Evolutionary conservation across 2,888 invertebrate species (phyloP).

Genomic region (Andrena praecox): DNA sequence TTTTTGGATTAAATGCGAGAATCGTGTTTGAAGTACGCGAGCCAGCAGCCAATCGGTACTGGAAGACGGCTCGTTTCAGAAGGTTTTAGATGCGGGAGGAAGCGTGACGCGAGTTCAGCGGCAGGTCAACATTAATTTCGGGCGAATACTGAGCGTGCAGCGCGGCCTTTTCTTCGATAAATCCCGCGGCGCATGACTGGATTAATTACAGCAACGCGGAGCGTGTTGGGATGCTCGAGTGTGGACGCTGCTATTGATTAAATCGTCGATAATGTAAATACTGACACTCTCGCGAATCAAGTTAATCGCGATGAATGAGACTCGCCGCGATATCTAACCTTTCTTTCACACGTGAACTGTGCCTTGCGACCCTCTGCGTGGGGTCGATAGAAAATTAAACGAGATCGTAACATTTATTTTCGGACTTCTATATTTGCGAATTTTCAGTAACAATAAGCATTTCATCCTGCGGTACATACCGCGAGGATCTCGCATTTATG

Average conservation of each 20-base stretch:
- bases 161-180: constrained; percentile 40
- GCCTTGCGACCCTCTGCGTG: background rate
- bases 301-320: constrained; percentile 9
- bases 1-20: background rate
- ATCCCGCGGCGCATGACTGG: constrained; percentile 43
- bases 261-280: constrained; percentile 42
- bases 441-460: too few relatives aligned
- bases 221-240: constrained; percentile 4
- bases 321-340: background rate
- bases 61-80: background rate
- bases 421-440: too few relatives aligned
- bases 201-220: constrained; percentile 42
- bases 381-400: background rate
- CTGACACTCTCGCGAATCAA: constrained; percentile 21
- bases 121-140: constrained; percentile 47
- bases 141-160: constrained; percentile 20
- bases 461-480: too few relatives aligned
- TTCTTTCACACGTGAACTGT: background rate
- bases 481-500: too few relatives aligned
- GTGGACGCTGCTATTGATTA: constrained; percentile 38
- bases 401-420: background rate
- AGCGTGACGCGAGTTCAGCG: constrained; percentile 25
- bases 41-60: background rate
- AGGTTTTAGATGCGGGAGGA: background rate
- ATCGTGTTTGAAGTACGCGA: background rate